Evolutionary conservation across 1,140 invertebrate genomes (phyloP), one percentile per base, ranked within the genome.

Genomic region (Drosophila yakuba): DNA sequence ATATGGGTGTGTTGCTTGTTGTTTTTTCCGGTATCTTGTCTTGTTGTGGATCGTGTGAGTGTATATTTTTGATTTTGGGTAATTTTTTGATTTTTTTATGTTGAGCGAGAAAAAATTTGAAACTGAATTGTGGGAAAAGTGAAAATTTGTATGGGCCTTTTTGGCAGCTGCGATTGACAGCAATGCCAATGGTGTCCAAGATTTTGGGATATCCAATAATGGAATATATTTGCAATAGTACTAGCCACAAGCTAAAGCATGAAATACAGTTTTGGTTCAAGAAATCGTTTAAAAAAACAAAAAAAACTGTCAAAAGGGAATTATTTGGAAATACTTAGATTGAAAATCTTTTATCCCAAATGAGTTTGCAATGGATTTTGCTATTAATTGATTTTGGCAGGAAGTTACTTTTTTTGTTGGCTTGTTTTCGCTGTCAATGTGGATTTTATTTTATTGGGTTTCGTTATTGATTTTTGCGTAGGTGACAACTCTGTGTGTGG

Each of bases 81-180:
- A 41, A 73, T 64, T 73, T 84, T 84, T 79, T 69, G 23, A 41
- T 38, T 77, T 80, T 32, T 32, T 32, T 32, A 10, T 10, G 2
- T 56, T 59, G 62, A 72, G 58, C 57, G 64, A 75, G 66, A 84
- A 80, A 84, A 82, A 84, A 82, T 64, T 73, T 84, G 66, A 73
- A 85, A 85, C 76, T 76, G 80, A 84, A 68, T 61, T 52, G 66
- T 84, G 77, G 38, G 58, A 79, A 79, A 57, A 66, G 57, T 69
- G 45, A 74, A 72, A 61, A 63, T 69, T 80, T 80, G 35, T 64
- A 38, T 25, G 41, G 20, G 12, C 17, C 54, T 59, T 62, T 62
- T 28, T n/a, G 47, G 23, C 63, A 58, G 48, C 39, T 20, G 12
- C 28, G 32, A 11, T 47, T 64, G 72, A 80, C 63, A 67, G 58